Percentiles rank a stretch among this genome's conserved stretches.
phyloP scores from a whole-genome alignment of 2,888 invertebrate genomes.

The Machimus rusticus region DNA sequence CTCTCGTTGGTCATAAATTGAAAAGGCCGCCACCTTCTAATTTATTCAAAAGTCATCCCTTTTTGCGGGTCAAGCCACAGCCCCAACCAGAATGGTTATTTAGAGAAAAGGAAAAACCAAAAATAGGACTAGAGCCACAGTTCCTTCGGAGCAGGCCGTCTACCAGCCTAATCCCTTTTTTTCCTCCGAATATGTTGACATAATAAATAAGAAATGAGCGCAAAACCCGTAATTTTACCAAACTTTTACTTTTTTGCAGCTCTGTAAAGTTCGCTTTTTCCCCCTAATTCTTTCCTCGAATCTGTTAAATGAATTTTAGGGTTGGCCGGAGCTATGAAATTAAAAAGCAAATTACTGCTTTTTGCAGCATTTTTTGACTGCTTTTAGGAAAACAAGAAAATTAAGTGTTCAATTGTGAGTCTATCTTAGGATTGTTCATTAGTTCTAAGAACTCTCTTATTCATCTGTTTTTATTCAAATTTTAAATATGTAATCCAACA shows the following conservation, averaged over 20 bases:
- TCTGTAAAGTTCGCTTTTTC: not conserved
- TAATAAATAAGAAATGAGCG: conserved; percentile 34
- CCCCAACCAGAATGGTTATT: conserved; percentile 23
- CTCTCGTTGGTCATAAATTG: conserved; percentile 3
- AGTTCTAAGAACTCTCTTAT: not conserved
- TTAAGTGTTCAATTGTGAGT: not conserved
- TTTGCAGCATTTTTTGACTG: not conserved
- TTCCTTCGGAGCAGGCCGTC: not conserved
- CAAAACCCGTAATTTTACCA: conserved; percentile 31
- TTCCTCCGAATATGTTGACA: conserved; percentile 17
- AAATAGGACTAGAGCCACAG: not conserved
- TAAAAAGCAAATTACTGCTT: not conserved
- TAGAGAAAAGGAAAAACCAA: not conserved
- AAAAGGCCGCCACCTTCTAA: conserved; percentile 1
- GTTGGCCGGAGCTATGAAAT: not conserved
- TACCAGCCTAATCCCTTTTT: conserved; percentile 16
- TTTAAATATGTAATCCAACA: not conserved
- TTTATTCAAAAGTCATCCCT: conserved; percentile 29
- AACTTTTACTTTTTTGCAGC: conserved; percentile 8
- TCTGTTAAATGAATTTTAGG: not conserved
- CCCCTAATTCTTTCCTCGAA: not conserved
- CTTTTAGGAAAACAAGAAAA: not conserved
- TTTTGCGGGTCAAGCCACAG: conserved; percentile 20
- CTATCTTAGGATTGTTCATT: not conserved
- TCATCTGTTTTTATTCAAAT: not conserved